phyloP scores from a whole-genome alignment of 2,797 vertebrate species.

The Oreortyx pictus region DNA sequence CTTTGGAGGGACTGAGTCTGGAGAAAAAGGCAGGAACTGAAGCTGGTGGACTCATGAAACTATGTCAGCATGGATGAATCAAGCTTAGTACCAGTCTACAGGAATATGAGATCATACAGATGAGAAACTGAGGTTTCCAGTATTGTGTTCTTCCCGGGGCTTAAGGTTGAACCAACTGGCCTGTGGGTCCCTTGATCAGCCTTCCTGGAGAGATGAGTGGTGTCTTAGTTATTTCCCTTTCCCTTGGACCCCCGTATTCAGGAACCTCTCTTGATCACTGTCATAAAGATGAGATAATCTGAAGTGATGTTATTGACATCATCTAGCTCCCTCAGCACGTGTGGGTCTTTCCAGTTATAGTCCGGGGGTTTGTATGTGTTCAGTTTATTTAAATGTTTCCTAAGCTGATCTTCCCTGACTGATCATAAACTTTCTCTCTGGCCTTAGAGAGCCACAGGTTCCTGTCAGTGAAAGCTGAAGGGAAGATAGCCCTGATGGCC shows the following conservation, averaged over 20 bases:
- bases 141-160: not conserved
- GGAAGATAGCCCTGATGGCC: not conserved
- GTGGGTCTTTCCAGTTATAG: not conserved
- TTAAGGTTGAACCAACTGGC: not conserved
- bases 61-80: not conserved
- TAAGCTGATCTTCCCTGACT: not conserved
- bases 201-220: not conserved
- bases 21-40: not conserved
- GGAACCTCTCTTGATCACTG: not conserved
- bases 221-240: not conserved
- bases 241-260: not conserved
- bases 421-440: not conserved
- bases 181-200: not conserved
- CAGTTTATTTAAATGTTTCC: not conserved
- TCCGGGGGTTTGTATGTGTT: not conserved
- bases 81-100: not conserved
- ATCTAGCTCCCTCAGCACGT: not conserved
- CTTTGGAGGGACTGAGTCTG: not conserved
- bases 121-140: not conserved
- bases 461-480: not conserved
- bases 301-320: not conserved
- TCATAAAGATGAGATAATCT: not conserved
- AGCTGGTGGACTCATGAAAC: not conserved
- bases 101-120: not conserved
- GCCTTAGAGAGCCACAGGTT: not conserved